These are phyloP conservation scores for Neodon shergylaensis DNA, from an alignment of 2,113 vertebrate genomes.

Conservation along the genomic window DNA sequence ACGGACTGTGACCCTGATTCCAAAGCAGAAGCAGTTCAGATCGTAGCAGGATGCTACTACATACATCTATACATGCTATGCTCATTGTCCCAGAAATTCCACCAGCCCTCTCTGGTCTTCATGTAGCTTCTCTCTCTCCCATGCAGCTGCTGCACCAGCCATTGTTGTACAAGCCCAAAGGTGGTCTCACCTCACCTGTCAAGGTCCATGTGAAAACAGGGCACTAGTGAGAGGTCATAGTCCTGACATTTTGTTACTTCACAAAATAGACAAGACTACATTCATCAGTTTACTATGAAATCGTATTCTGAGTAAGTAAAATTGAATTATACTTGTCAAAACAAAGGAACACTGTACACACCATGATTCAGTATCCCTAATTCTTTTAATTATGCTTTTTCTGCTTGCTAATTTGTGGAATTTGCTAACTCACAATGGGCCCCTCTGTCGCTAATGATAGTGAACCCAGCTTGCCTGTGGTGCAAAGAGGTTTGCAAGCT, in stretches of 20 bases:
- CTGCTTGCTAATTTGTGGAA: background rate
- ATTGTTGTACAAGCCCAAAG: background rate
- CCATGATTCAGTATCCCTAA: background rate
- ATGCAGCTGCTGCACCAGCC: background rate
- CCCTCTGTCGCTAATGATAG: background rate
- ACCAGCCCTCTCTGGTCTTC: background rate
- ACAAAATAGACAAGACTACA: background rate
- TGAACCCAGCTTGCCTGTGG: background rate
- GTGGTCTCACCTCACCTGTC: background rate
- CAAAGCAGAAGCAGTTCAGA: background rate
- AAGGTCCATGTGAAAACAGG: background rate
- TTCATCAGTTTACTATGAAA: background rate
- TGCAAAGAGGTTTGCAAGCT: background rate
- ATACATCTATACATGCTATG: background rate
- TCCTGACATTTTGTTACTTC: background rate
- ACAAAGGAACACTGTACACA: background rate
- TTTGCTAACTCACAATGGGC: background rate
- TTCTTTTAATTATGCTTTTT: background rate
- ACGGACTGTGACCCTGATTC: background rate
- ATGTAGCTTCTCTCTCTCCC: background rate
- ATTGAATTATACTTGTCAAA: background rate
- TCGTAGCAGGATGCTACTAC: background rate
- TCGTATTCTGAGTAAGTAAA: background rate
- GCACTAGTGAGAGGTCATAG: background rate
- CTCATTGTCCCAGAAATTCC: fast-evolving